Percentiles rank a stretch among this genome's conserved stretches.
These are phyloP conservation scores for Agrenia bidenticulata DNA, from an alignment of 2,888 invertebrate genomes.

Conservation along the genomic window DNA sequence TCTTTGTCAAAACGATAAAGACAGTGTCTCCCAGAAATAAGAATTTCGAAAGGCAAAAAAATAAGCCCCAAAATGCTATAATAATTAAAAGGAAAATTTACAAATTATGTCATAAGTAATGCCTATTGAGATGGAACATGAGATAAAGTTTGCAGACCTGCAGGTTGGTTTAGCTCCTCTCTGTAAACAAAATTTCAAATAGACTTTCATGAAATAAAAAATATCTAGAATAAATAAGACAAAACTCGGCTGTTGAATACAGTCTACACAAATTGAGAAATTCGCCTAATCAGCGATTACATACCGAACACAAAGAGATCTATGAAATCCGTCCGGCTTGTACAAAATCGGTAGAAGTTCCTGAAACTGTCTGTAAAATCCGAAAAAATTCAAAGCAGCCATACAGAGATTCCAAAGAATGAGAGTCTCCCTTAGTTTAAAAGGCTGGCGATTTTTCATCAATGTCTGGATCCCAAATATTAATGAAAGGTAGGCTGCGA, in stretches of 20 bases:
- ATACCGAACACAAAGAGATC: conserved; percentile 43
- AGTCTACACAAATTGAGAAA: neutral
- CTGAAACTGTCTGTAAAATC: conserved; percentile 38
- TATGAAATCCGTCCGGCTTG: conserved; percentile 37
- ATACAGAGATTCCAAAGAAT: conserved; percentile 35
- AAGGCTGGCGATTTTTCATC: conserved; percentile 33
- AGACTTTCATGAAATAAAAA: no score
- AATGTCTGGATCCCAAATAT: conserved; percentile 34
- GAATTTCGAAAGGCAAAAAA: conserved; percentile 39
- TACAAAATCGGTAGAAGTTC: conserved; percentile 28
- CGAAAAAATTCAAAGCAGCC: conserved; percentile 35
- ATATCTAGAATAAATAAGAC: neutral
- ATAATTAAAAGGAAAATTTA: neutral
- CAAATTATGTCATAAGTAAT: no score
- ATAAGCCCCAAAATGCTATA: conserved; percentile 38
- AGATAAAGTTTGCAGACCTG: conserved; percentile 11
- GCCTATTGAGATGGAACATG: no score
- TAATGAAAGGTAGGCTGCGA: conserved; percentile 27
- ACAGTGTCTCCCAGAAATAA: conserved; percentile 41
- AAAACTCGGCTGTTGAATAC: neutral
- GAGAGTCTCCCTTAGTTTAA: conserved; percentile 21
- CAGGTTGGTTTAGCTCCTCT: conserved; percentile 41
- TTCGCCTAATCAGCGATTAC: no score
- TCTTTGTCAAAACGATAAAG: conserved; percentile 39
- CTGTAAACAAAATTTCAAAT: conserved; percentile 22